Evolutionary conservation across 2,113 vertebrate genomes (phyloP).

Genomic region (Hassar affinis): DNA sequence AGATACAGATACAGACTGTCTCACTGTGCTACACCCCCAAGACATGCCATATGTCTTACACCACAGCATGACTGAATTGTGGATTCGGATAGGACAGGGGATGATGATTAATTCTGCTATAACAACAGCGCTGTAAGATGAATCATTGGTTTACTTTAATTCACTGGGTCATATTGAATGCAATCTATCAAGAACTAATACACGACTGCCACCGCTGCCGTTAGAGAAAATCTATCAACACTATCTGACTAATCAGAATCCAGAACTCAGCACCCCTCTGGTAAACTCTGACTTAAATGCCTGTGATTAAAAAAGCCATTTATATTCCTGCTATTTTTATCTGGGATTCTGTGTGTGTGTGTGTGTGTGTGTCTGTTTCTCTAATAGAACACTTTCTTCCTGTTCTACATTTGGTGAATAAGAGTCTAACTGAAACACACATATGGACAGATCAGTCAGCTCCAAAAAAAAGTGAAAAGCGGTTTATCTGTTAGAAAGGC

Average conservation of each 20-base stretch:
- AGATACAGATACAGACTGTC: neutral
- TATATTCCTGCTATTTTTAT: neutral
- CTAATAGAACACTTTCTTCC: neutral
- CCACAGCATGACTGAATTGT: neutral
- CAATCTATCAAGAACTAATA: neutral
- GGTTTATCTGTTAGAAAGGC: conserved; percentile 8
- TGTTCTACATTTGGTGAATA: neutral
- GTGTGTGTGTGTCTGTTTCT: neutral
- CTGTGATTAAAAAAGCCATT: neutral
- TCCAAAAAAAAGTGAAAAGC: neutral
- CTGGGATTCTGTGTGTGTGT: too few species aligned
- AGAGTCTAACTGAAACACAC: neutral
- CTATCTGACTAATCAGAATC: neutral
- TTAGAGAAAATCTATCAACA: neutral
- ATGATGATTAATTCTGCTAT: neutral
- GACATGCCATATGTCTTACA: neutral
- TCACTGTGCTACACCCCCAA: neutral
- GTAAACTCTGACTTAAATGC: neutral
- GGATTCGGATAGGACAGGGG: neutral
- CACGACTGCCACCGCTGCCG: neutral
- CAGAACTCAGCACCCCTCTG: neutral
- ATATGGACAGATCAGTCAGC: neutral
- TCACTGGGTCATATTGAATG: neutral
- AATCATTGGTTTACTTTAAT: neutral
- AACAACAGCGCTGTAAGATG: neutral